phyloP scores from a whole-genome alignment of 2,797 vertebrate species.

The Paramormyrops hopkinsi region DNA sequence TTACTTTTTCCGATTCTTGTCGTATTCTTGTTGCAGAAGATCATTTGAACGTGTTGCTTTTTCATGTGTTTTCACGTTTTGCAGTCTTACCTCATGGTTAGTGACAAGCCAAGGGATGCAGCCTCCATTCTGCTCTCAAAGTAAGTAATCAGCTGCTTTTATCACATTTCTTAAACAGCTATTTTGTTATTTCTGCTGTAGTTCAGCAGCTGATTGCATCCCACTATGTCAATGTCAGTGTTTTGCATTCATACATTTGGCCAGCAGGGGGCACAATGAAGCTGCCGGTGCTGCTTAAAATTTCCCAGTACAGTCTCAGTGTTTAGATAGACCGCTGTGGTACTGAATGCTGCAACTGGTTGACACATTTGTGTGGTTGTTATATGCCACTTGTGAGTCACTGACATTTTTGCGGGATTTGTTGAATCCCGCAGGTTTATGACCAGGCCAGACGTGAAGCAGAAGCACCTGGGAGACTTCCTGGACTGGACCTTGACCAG shows the following conservation, averaged over 20 bases:
- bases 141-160: slow-evolving; percentile 61
- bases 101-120: slow-evolving; percentile 79
- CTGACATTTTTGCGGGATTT: neutral
- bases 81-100: slow-evolving; percentile 82
- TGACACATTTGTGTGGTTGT: neutral
- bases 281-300: neutral
- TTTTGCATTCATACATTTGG: neutral
- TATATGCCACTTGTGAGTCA: neutral
- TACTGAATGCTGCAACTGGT: neutral
- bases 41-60: neutral
- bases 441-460: slow-evolving; percentile 84
- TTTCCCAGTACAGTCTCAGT: neutral
- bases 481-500: slow-evolving; percentile 83
- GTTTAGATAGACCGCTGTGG: neutral
- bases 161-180: neutral
- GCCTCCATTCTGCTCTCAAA: slow-evolving; percentile 88
- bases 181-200: neutral
- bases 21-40: neutral
- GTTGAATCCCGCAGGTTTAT: slow-evolving; percentile 69
- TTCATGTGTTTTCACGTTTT: slow-evolving; percentile 30
- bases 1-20: neutral
- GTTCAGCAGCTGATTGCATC: neutral
- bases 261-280: slow-evolving; percentile 28
- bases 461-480: slow-evolving; percentile 79
- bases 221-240: neutral